phyloP scores from a whole-genome alignment of 2,113 vertebrate genomes.

The Callithrix jacchus region DNA sequence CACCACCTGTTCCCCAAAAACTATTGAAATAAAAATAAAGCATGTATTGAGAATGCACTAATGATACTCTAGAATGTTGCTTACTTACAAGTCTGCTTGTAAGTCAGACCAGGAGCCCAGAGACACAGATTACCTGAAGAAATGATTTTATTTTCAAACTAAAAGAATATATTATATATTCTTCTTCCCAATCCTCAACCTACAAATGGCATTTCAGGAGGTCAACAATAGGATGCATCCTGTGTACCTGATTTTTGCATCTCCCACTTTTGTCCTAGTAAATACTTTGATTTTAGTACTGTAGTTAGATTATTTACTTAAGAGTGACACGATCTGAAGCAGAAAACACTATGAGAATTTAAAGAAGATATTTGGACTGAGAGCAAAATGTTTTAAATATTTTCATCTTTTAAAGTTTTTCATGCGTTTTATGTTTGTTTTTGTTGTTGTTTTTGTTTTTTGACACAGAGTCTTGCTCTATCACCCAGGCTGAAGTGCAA shows the following conservation, averaged over 20 bases:
- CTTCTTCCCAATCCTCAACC: background rate
- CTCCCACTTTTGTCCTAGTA: background rate
- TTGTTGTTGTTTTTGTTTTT: too few species aligned
- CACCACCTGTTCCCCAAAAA: too few species aligned
- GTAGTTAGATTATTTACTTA: conserved; percentile 11
- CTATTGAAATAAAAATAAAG: background rate
- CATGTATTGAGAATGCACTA: background rate
- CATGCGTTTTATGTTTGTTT: too few species aligned
- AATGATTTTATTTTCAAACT: background rate
- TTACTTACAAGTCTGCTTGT: background rate
- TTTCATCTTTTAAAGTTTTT: background rate
- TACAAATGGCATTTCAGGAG: background rate
- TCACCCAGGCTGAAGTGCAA: too few species aligned
- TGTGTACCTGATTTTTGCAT: background rate
- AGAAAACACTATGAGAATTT: background rate
- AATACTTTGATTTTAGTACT: background rate
- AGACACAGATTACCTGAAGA: background rate
- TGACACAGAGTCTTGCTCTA: too few species aligned
- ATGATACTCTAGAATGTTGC: background rate
- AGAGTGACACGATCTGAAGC: background rate
- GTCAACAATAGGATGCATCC: background rate
- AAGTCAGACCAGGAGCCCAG: background rate
- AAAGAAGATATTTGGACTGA: background rate
- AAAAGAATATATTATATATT: background rate
- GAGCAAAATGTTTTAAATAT: background rate